phyloP scores from a whole-genome alignment of 2,113 vertebrate genomes.

The Oncorhynchus kisutch region DNA sequence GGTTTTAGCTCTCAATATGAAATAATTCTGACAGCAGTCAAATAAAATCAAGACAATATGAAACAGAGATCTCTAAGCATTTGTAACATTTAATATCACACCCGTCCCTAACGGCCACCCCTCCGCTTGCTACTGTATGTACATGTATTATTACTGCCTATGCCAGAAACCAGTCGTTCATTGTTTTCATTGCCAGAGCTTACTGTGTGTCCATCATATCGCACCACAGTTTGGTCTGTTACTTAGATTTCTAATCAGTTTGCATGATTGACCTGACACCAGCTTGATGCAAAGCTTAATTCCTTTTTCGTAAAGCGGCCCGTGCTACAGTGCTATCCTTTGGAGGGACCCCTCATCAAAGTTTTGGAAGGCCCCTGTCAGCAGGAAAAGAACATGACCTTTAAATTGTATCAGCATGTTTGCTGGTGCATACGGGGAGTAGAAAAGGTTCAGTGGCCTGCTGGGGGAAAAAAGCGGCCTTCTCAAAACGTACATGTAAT shows the following conservation, averaged over 20 bases:
- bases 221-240: slow-evolving; percentile 19
- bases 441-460: slow-evolving; percentile 87
- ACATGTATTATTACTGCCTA: background rate
- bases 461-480: slow-evolving; percentile 56
- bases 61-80: slow-evolving; percentile 8
- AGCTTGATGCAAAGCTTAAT: slow-evolving; percentile 86
- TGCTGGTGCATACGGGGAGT: slow-evolving; percentile 94
- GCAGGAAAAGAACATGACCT: slow-evolving; percentile 99
- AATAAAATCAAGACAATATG: background rate
- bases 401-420: slow-evolving; percentile 99
- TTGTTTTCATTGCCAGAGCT: slow-evolving; percentile 5
- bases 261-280: slow-evolving; percentile 83
- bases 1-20: no score
- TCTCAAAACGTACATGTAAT: slow-evolving; percentile 76
- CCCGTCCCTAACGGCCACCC: background rate
- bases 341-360: slow-evolving; percentile 91
- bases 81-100: background rate
- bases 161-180: background rate
- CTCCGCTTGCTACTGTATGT: background rate
- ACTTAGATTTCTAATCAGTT: slow-evolving; percentile 83
- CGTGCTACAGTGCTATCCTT: slow-evolving; percentile 77
- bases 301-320: slow-evolving; percentile 64
- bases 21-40: no score
- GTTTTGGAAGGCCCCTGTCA: slow-evolving; percentile 98
- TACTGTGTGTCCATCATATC: slow-evolving; percentile 2